Base-by-base conservation (phyloP, 1,140 invertebrate species). In the Ostrea denselamellosa region DNA sequence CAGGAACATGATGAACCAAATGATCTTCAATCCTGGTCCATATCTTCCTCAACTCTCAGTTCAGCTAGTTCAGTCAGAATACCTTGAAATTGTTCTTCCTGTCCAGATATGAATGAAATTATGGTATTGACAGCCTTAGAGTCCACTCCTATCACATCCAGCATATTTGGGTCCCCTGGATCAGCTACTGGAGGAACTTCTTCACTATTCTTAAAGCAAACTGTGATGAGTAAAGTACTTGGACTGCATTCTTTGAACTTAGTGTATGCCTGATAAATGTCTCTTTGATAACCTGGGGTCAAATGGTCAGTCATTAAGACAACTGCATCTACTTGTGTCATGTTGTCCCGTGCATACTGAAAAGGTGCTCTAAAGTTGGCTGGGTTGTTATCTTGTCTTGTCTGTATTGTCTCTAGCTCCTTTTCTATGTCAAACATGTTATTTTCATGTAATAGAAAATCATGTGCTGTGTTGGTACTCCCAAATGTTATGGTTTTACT, bases 131-230 rank as follows among this genome's bases (percentile, higher is more conserved):
- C 22, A 4, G 96, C 95, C 17, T 95, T 95, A 19, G 94, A 93
- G 90, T 97, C 96, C 90, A 97, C 96, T 25, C 96, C 96, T 83
- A 95, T 95, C 51, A 97, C 95, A 87, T 96, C 96, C 83, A 97
- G 90, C 93, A 96, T 96, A 56, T 94, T 93, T 19, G 95, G 94
- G 86, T 96, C 95, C 56, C 95, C 93, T 14, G 95, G 93, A 89
- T 95, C 93, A 91, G 96, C 93, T 91, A 95, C 88, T 88, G 91
- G 92, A 89, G 95, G 95, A 25, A 91, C 93, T 25, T 93, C 95
- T 82, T 93, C 93, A 87, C 94, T 93, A 93, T 96, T 95, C 53
- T 95, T 95, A 92, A 95, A 96, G 65, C 96, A 96, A 71, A 96
- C 94, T 86, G 95, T 89, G 71, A 91, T 92, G 10, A 91, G 93